These are phyloP conservation scores for Xenentodon cancila DNA, from an alignment of 2,797 vertebrate genomes.

Conservation along the genomic window DNA sequence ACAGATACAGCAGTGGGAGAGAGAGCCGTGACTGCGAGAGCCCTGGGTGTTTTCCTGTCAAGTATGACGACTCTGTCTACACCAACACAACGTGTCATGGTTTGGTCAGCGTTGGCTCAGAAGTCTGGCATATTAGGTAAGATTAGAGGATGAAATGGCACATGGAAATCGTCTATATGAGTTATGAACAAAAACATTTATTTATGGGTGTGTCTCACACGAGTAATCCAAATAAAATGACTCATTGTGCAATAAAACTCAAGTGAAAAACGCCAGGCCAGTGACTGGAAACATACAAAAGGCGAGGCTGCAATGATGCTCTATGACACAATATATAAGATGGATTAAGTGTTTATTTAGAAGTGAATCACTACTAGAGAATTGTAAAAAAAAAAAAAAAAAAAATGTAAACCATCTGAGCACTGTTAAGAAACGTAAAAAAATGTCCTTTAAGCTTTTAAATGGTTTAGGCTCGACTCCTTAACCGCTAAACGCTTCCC, in stretches of 20 bases:
- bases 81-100: constrained; percentile 29
- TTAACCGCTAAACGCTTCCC: too few species aligned
- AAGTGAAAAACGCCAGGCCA: constrained; percentile 9
- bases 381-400: background rate
- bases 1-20: constrained; percentile 8
- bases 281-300: background rate
- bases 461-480: too few species aligned
- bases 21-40: constrained; percentile 11
- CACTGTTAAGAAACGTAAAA: background rate
- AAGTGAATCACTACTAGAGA: background rate
- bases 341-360: background rate
- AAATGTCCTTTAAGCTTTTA: background rate
- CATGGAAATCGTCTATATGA: constrained; percentile 27
- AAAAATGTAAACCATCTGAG: background rate
- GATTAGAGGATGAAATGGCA: constrained; percentile 40
- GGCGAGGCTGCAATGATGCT: background rate
- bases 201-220: constrained; percentile 25
- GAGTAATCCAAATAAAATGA: constrained; percentile 39
- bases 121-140: constrained; percentile 39
- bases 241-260: constrained; percentile 27
- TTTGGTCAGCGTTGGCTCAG: constrained; percentile 31
- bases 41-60: constrained; percentile 41
- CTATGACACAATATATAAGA: constrained; percentile 3
- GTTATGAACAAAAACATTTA: constrained; percentile 41
- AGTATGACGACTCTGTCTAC: constrained; percentile 21